Conservation (phyloP, 2,797 vertebrate species). For the Alfaro cultratus region DNA sequence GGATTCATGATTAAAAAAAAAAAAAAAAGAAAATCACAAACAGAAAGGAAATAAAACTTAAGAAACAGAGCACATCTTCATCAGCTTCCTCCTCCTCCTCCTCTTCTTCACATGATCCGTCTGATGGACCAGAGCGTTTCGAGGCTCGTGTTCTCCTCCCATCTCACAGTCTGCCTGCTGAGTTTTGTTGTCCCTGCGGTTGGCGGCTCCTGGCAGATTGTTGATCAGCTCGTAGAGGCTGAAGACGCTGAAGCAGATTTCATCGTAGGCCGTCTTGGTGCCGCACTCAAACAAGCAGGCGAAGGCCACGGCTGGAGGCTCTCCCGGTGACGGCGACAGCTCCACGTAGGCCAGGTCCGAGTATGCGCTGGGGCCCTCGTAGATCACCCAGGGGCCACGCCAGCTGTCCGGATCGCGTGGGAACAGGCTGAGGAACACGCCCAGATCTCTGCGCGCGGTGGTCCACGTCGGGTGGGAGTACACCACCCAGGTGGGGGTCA, state of each 20-base stretch:
- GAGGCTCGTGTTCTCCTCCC: not conserved
- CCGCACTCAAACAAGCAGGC: slow-evolving; percentile 93
- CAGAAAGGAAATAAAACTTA: slow-evolving; percentile 29
- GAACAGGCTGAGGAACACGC: slow-evolving; percentile 87
- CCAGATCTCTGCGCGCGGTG: slow-evolving; percentile 85
- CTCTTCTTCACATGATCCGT: slow-evolving; percentile 35
- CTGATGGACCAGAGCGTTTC: slow-evolving; percentile 6
- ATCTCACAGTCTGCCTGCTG: not conserved
- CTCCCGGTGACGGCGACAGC: slow-evolving; percentile 67
- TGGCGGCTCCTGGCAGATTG: slow-evolving; percentile 78
- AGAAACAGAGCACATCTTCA: slow-evolving; percentile 55
- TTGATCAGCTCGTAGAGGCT: slow-evolving; percentile 89
- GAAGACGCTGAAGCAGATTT: slow-evolving; percentile 93
- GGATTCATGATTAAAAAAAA: not conserved
- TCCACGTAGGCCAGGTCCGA: slow-evolving; percentile 91
- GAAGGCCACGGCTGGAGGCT: slow-evolving; percentile 76
- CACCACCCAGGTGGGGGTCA: slow-evolving; percentile 88
- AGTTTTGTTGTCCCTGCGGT: not conserved
- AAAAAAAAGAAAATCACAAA: not conserved
- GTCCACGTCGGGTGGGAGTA: slow-evolving; percentile 90
- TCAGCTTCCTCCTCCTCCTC: slow-evolving; percentile 52
- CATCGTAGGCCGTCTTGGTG: slow-evolving; percentile 84
- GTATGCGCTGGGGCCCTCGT: slow-evolving; percentile 93
- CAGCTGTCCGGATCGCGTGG: slow-evolving; percentile 90
- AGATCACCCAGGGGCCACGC: slow-evolving; percentile 93